A percentile compares a stretch with the other conserved stretches of the same genome.
Conservation (phyloP, 2,113 vertebrate species). For the Heterochromis multidens region DNA sequence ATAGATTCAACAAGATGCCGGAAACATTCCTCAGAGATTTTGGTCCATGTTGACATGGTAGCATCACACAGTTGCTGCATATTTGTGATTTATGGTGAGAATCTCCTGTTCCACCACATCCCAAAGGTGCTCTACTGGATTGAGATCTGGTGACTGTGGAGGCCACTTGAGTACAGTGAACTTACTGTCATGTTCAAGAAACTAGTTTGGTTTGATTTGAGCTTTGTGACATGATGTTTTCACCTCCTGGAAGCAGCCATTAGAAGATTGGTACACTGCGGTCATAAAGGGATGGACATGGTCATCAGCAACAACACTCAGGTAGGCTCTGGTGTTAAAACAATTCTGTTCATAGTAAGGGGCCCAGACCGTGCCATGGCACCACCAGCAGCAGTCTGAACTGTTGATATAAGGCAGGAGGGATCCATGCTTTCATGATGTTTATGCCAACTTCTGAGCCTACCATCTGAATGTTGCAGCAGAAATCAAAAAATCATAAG, state of each 20-base stretch:
- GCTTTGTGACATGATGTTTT: no score
- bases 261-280: no score
- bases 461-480: neutral
- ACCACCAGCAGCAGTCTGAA: neutral
- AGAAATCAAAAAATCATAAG: neutral
- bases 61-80: neutral
- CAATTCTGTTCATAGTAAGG: no score
- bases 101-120: neutral
- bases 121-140: neutral
- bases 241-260: no score
- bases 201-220: no score
- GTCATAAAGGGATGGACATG: no score
- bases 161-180: no score
- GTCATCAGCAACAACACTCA: no score
- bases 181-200: no score
- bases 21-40: neutral
- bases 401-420: neutral
- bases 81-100: neutral
- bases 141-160: no score
- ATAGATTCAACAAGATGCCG: neutral
- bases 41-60: neutral
- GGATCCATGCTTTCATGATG: neutral
- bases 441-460: neutral
- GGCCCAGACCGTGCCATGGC: no score
- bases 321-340: no score